phyloP scores from a whole-genome alignment of 2,888 invertebrate species.

The Parelbella ahira region DNA sequence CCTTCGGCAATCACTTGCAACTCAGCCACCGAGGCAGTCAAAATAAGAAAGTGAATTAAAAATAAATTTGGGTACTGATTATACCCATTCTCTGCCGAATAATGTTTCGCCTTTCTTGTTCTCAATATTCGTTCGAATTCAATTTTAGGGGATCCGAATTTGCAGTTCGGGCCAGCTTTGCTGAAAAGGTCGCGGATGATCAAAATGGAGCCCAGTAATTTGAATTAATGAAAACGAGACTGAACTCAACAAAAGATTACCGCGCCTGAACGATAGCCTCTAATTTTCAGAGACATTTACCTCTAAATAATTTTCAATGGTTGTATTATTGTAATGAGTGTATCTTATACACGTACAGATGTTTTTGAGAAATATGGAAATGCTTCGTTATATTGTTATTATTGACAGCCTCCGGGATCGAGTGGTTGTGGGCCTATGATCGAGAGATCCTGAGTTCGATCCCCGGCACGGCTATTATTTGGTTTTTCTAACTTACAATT shows the following conservation, averaged over 20 bases:
- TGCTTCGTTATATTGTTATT: too few relatives aligned
- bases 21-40: conserved; percentile 30
- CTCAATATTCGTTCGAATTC: conserved; percentile 26
- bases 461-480: too few relatives aligned
- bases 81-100: conserved; percentile 30
- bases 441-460: too few relatives aligned
- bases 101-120: conserved; percentile 23
- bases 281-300: conserved; percentile 17
- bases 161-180: conserved; percentile 10
- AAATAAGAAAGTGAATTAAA: conserved; percentile 36
- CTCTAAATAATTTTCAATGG: conserved; percentile 11
- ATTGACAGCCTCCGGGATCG: too few relatives aligned
- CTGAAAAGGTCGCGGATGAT: conserved; percentile 15
- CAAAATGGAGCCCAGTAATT: conserved; percentile 19
- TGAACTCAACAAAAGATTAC: conserved; percentile 18
- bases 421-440: too few relatives aligned
- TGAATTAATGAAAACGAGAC: conserved; percentile 18
- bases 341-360: too few relatives aligned
- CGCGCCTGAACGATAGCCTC: conserved; percentile 4
- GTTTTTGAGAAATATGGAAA: too few relatives aligned
- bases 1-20: too few relatives aligned
- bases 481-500: too few relatives aligned
- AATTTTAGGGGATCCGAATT: conserved; percentile 19
- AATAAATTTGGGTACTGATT: conserved; percentile 35
- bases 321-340: too few relatives aligned